Base-by-base conservation (phyloP, 2,797 vertebrate species). In the Cichlasoma orientale region DNA sequence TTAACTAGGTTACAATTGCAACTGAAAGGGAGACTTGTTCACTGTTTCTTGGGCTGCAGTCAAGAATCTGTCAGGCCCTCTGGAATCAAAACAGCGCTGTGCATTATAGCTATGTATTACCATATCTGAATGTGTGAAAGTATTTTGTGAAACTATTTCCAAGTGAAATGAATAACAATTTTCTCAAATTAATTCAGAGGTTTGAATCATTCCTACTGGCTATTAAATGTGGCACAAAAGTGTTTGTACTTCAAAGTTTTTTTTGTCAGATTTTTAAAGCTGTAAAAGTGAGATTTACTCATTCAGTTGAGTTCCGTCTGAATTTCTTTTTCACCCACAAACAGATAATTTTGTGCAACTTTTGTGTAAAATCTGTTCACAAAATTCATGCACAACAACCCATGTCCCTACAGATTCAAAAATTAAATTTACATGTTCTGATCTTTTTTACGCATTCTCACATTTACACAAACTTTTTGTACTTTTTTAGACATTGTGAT, bases 1-100 rank as follows among this genome's bases (percentile, higher is more conserved):
- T 56, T 81, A 94, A 94, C 87, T 94, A 87, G 93, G 92, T 93
- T 93, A 93, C 83, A 84, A 75, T 82, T 54, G 74, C 68, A 83
- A 77, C 27, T 72, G 80, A 83, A 88, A 90, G 73, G 73, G 72
- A 89, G 80, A 85, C 77, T 75, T 63, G 33, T 53, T 69, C 76
- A 74, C 52, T 53, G 63, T 77, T 83, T 47, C 76, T 66, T 63
- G 52, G 63, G 70, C 80, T 73, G 71, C 84, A 77, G 76, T 29
- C 27, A 33, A 47, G 71, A 80, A 74, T 73, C 55, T 44, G 56
- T 69, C 68, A 29, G 72, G 82, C 79, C 10, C 41, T n/a, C 63
- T 68, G 41, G 0, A 68, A 68, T 68, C 41, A 50, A 47, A 68
- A 25, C 63, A 47, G 25, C 25, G 25, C 41, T 29, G 41, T n/a